These are phyloP conservation scores for Podargus strigoides DNA, from an alignment of 2,797 vertebrate species.

Conservation along the genomic window DNA sequence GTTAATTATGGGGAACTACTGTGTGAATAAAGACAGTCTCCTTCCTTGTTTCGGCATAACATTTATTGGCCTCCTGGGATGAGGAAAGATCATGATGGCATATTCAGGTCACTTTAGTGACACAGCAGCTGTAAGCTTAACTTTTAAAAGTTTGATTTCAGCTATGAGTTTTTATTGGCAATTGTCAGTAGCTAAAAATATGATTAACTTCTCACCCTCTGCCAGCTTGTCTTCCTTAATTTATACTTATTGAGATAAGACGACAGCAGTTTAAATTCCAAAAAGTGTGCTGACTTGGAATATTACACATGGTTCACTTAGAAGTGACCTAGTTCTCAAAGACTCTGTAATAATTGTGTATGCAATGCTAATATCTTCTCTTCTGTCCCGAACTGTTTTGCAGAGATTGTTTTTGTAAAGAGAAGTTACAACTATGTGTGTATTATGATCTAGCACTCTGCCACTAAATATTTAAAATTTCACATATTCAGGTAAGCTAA, in stretches of 20 bases:
- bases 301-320: background rate
- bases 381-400: background rate
- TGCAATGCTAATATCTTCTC: background rate
- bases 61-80: background rate
- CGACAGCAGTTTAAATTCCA: conserved; percentile 11
- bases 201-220: conserved; percentile 42
- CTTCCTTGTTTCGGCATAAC: background rate
- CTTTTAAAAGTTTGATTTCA: conserved; percentile 38
- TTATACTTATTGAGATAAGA: conserved; percentile 32
- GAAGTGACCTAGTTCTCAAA: conserved; percentile 24
- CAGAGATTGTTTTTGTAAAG: background rate
- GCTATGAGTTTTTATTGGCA: conserved; percentile 13
- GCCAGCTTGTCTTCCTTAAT: conserved; percentile 26
- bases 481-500: background rate
- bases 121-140: conserved; percentile 10
- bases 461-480: background rate
- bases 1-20: conserved; percentile 33
- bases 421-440: background rate
- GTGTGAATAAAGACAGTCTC: background rate
- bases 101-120: conserved; percentile 1
- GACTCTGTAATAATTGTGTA: background rate
- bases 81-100: conserved; percentile 19
- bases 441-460: background rate
- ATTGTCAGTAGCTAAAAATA: conserved; percentile 39
- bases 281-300: conserved; percentile 23